A percentile compares a stretch with the other conserved stretches of the same genome.
These are phyloP conservation scores for Corythornis leucogaster DNA, from an alignment of 2,797 vertebrate genomes.

Conservation along the genomic window DNA sequence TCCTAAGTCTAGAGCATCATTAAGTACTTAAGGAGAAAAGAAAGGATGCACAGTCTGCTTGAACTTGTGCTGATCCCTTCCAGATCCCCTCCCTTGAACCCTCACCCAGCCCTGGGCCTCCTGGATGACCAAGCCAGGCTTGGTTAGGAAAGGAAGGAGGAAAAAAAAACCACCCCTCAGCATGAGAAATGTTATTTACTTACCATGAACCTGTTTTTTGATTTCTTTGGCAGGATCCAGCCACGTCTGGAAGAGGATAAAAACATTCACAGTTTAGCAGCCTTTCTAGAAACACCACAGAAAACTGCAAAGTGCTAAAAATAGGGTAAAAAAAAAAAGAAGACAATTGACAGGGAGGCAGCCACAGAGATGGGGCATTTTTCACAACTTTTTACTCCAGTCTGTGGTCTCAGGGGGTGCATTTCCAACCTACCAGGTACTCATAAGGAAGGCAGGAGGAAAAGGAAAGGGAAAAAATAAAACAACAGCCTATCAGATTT, in stretches of 20 bases:
- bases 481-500: neutral
- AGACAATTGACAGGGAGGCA: neutral
- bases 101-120: neutral
- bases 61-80: neutral
- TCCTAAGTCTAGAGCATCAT: neutral
- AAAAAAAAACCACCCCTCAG: neutral
- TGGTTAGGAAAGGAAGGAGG: neutral
- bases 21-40: neutral
- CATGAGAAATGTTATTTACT: slow-evolving; percentile 56
- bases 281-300: slow-evolving; percentile 25
- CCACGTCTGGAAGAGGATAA: slow-evolving; percentile 86
- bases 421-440: neutral
- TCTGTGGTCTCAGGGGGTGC: neutral
- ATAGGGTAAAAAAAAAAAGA: neutral
- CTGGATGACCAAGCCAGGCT: neutral
- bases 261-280: slow-evolving; percentile 65
- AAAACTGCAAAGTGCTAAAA: slow-evolving; percentile 18
- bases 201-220: slow-evolving; percentile 91
- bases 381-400: neutral
- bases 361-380: neutral
- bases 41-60: neutral
- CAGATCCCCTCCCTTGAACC: neutral
- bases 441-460: neutral
- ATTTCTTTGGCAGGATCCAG: slow-evolving; percentile 96
- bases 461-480: fast-evolving